Base-by-base conservation (phyloP, 2,113 vertebrate species). In the Hypomesus transpacificus region DNA sequence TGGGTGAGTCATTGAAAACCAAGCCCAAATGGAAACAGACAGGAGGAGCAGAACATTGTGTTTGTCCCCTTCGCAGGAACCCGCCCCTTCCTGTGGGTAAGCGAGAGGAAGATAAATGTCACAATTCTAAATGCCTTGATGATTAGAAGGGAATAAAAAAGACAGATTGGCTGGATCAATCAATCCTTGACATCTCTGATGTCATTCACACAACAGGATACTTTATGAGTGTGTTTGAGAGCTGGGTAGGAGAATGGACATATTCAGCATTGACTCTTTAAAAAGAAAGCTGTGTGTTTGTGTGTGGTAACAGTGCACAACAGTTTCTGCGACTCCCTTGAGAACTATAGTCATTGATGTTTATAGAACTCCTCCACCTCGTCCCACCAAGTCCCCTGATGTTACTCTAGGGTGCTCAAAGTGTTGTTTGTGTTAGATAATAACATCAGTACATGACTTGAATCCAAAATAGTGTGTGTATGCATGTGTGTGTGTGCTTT, bases 61-160 rank as follows among this genome's bases (percentile, higher is more conserved):
- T 68, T 56, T 56, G 67, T 69, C 58, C 4, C n/a, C 21, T 60
- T 69, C 31, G 21, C 20, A 14, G 14, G 24, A 21, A 60, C 58
- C 9, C 22, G 4, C 21, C 56, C 4, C 9, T 79, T 78, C 58
- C 62, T 73, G 17, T 11, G 53, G 28, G 69, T 72, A 60, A 63
- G 34, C 9, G 50, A n/a, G 7, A 21, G 63, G 52, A 76, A 76
- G 70, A 68, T 50, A 75, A 81, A 73, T 66, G 60, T 14, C 51
- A 58, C 50, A 70, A 6, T 58, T 26, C 26, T 28, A 57, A 4
- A 60, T 58, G 20, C 34, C 14, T 17, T 50, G 34, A 21, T 3
- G 22, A 69, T 39, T n/a, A 58, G 28, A 11, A 14, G 28, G 28
- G 16, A 24, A 60, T 50, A 14, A 57, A 34, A 28, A 57, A 34